Evolutionary conservation across 2,797 vertebrate genomes (phyloP).

Genomic region (Falco novaeseelandiae): DNA sequence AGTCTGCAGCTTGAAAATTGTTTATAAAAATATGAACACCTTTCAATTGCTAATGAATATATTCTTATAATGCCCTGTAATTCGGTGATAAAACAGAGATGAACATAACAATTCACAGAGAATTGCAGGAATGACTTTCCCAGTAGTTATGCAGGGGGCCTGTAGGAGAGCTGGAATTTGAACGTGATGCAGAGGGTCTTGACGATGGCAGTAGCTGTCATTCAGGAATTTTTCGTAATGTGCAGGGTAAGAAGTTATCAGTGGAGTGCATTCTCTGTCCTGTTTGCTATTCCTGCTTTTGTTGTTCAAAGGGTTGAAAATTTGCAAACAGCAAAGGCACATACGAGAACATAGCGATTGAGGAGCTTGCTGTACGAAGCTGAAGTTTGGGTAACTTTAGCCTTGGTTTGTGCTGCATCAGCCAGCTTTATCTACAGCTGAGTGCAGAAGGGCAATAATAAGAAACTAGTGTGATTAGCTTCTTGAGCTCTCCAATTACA

Average conservation of each 20-base stretch:
- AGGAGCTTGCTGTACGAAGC: neutral
- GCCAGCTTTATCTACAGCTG: neutral
- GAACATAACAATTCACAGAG: neutral
- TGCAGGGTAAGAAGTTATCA: neutral
- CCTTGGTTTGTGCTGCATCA: neutral
- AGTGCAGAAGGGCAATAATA: neutral
- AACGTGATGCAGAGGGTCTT: neutral
- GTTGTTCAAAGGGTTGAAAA: neutral
- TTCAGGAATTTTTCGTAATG: neutral
- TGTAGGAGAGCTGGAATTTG: neutral
- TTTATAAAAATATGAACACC: neutral
- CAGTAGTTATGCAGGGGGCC: neutral
- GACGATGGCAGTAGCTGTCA: neutral
- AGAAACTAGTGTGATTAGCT: neutral
- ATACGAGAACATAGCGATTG: neutral
- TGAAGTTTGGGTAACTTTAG: neutral
- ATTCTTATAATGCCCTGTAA: neutral
- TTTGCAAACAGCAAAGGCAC: neutral
- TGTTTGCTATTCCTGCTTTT: neutral
- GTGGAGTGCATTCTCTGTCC: neutral
- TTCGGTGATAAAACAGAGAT: neutral
- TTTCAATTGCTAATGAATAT: neutral
- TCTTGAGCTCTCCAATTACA: neutral
- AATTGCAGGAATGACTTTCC: neutral
- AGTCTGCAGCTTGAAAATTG: neutral